Evolutionary conservation across 2,888 invertebrate genomes (phyloP).

Genomic region (Villa cingulata): DNA sequence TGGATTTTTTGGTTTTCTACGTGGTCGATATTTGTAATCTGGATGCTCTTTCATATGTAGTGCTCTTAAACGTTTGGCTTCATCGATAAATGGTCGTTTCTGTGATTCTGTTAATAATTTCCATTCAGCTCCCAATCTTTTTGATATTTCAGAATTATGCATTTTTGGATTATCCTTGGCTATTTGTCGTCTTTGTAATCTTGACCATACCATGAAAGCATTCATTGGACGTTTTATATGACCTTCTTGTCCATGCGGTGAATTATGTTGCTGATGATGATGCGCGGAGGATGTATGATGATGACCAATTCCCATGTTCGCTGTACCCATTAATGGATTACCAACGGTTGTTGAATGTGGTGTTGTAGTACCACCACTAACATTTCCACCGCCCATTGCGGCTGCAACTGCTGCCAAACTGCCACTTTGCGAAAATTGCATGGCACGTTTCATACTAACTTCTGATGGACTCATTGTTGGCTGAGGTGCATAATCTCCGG

Average conservation of each 20-base stretch:
- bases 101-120: constrained; percentile 74
- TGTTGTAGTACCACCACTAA: constrained; percentile 25
- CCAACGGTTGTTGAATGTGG: constrained; percentile 24
- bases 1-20: constrained; percentile 69
- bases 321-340: constrained; percentile 24
- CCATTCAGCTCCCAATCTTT: constrained; percentile 87
- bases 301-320: constrained; percentile 30
- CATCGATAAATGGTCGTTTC: constrained; percentile 89
- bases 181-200: constrained; percentile 81
- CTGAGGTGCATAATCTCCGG: constrained; percentile 32
- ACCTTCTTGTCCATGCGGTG: constrained; percentile 42
- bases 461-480: constrained; percentile 26
- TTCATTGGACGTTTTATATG: constrained; percentile 97
- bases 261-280: constrained; percentile 23
- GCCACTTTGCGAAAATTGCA: constrained; percentile 32
- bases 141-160: constrained; percentile 84
- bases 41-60: constrained; percentile 86
- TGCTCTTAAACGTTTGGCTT: constrained; percentile 77
- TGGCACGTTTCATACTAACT: constrained; percentile 34
- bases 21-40: constrained; percentile 78
- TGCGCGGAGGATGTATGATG: no score
- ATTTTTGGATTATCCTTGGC: constrained; percentile 89
- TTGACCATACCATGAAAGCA: constrained; percentile 94
- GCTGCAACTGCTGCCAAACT: constrained; percentile 30
- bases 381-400: constrained; percentile 35